phyloP scores from a whole-genome alignment of 2,113 vertebrate species.

The Aepyceros melampus region DNA sequence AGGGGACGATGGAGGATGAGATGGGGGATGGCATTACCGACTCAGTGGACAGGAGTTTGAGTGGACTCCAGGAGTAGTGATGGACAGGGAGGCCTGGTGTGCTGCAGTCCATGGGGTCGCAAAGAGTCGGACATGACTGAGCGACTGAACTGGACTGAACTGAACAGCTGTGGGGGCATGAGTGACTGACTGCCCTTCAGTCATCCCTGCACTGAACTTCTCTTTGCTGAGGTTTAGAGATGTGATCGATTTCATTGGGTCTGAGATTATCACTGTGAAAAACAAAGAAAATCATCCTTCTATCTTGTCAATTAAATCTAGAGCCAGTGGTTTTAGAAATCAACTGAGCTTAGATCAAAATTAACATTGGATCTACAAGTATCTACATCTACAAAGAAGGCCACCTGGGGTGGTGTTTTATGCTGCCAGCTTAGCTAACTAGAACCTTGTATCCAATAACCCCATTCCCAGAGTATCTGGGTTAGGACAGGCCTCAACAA shows the following conservation, averaged over 20 bases:
- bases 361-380: not conserved
- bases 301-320: not conserved
- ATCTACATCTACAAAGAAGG: not conserved
- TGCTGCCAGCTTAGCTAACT: not conserved
- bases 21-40: rapidly evolving
- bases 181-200: not conserved
- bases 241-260: not conserved
- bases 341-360: not conserved
- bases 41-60: not conserved
- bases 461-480: not conserved
- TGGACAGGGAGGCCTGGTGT: not conserved
- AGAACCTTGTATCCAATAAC: not conserved
- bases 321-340: not conserved
- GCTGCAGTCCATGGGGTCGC: not conserved
- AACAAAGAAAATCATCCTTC: not conserved
- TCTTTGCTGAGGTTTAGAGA: not conserved
- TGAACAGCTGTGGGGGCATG: not conserved
- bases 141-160: not conserved
- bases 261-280: not conserved
- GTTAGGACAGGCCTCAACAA: not conserved
- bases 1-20: rapidly evolving
- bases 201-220: not conserved
- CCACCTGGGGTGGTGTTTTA: not conserved
- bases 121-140: not conserved
- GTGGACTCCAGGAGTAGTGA: not conserved